Conservation (phyloP, 2,113 vertebrate species). For the Leiothrix lutea region DNA sequence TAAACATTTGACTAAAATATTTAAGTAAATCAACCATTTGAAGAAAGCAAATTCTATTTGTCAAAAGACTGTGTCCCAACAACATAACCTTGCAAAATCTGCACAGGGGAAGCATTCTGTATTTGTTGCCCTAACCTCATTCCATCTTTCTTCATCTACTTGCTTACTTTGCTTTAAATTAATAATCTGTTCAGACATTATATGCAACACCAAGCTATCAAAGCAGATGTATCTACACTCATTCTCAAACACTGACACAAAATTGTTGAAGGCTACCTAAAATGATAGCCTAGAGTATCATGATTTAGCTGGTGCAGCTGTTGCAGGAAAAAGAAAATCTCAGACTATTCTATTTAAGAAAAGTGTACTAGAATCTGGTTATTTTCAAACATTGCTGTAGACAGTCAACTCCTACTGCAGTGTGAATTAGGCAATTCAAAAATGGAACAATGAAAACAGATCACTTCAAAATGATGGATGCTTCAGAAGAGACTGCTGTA, state of each 20-base stretch:
- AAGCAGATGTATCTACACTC: background rate
- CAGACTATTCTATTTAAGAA: background rate
- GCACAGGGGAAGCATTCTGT: background rate
- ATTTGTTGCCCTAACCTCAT: constrained; percentile 11
- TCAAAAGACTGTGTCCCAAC: background rate
- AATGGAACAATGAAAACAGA: background rate
- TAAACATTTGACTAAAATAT: constrained; percentile 30
- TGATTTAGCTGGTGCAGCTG: background rate
- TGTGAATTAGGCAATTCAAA: background rate
- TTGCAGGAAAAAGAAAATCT: background rate
- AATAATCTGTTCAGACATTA: background rate
- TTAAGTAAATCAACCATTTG: background rate
- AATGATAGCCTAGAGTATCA: background rate
- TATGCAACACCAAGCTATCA: background rate
- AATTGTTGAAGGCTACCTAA: background rate
- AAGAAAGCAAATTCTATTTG: constrained; percentile 6
- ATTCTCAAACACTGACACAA: background rate
- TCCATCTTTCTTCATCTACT: background rate
- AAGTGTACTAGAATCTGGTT: background rate
- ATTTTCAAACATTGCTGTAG: background rate
- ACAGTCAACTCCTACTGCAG: background rate
- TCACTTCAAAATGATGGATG: background rate
- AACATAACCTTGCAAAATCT: constrained; percentile 18
- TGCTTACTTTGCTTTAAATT: constrained; percentile 13
- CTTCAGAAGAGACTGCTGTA: background rate